Evolutionary conservation across 30 jellyfish, hydroid and myxozoan species (phyloP), one percentile per base, ranked within the genome.

Genomic region (Catostylus mosaicus): DNA sequence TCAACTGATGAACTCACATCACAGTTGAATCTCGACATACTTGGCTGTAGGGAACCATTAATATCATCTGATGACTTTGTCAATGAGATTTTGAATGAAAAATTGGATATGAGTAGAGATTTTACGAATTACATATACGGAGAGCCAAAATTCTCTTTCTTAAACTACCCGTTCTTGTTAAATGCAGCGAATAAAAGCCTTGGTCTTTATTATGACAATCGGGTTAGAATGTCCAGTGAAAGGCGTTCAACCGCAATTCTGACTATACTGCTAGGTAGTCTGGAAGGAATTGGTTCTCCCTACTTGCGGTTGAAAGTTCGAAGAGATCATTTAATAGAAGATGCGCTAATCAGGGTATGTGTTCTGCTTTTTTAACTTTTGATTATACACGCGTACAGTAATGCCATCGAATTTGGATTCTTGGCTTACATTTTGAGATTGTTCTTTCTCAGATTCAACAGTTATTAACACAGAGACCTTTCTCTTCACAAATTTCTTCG

Each of bases 71-170:
- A 54, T 47, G 97, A 90, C 38, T 90, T 90, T 83, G 70, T 80
- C 43, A 90, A 90, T 62, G 97, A 90, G 0, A 27, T 92, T 29
- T 75, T 90, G 23, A 80, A 80, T 71, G 97, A 90, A 34, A 86
- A 92, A 30, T 84, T 90, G 52, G 97, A 90, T 45, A 90, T 90
- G 97, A 92, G 79, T 59, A 29, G 96, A 75, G 97, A 90, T 59
- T 90, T 54, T 69, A 72, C 88, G 31, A 61, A 90, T 68, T 84
- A 30, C 29, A 90, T 84, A 73, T 63, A 69, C 65, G 96, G 96
- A 30, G 92, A 90, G 38, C 86, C 82, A 30, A 83, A 86, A 46
- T 90, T 90, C 62, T 76, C 97, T 31, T 90, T 90, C 61, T 54
- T 90, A 51, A 69, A 90, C 59, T 84, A 74, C 45, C 91, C 97